Conservation (phyloP, 2,797 vertebrate genomes). For the Euphonia xanthogaster region DNA sequence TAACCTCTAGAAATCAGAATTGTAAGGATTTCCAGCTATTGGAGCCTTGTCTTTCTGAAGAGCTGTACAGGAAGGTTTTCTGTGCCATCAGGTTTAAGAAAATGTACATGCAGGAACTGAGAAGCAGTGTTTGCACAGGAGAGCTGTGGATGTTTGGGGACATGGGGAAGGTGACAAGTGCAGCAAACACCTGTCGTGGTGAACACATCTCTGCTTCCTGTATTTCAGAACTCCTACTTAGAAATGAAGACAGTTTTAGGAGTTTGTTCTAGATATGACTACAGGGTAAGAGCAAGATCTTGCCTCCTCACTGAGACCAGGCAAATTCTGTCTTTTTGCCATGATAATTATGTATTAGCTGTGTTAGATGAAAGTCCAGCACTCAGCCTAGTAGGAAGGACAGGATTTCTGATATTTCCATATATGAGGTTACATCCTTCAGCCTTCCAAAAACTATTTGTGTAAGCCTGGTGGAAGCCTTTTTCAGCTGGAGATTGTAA, state of each 20-base stretch:
- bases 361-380: background rate
- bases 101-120: background rate
- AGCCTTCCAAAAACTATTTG: background rate
- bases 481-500: background rate
- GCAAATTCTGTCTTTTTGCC: background rate
- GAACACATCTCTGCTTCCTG: background rate
- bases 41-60: background rate
- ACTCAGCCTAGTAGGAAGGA: background rate
- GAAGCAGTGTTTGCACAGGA: background rate
- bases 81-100: background rate
- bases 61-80: background rate
- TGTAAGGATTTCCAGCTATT: background rate
- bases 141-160: background rate
- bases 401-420: background rate
- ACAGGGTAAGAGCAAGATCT: background rate
- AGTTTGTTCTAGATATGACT: background rate
- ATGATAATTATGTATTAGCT: background rate
- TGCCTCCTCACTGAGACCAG: background rate
- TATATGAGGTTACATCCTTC: background rate
- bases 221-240: background rate
- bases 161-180: background rate
- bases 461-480: background rate
- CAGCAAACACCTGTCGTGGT: accelerated
- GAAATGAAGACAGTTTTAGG: background rate
- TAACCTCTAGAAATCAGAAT: background rate